A percentile compares a stretch with the other conserved stretches of the same genome.
These are phyloP conservation scores for Scolopax mira DNA, from an alignment of 2,113 vertebrate species.

Conservation along the genomic window DNA sequence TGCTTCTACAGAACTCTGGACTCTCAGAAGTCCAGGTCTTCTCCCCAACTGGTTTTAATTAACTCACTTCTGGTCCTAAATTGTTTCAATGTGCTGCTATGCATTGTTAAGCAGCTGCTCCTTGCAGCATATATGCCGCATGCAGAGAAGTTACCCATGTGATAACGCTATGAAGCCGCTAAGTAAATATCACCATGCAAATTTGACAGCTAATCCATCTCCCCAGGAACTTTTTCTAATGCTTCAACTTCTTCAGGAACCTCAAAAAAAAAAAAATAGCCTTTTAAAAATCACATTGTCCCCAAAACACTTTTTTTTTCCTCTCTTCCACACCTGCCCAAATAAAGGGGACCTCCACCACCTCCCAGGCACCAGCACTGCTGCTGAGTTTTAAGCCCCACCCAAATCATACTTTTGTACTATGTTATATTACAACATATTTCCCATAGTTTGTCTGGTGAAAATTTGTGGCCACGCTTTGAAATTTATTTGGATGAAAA, in stretches of 20 bases:
- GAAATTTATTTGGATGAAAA: background rate
- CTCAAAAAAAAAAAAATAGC: background rate
- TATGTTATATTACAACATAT: background rate
- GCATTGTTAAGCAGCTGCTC: background rate
- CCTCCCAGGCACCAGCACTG: background rate
- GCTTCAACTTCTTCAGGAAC: background rate
- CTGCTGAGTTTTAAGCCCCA: background rate
- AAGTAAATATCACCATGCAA: background rate
- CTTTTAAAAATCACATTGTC: background rate
- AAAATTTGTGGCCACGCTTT: background rate
- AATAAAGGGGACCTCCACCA: background rate
- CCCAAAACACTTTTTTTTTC: background rate
- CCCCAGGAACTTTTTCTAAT: background rate
- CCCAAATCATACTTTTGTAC: background rate
- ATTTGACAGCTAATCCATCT: background rate
- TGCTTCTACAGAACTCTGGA: background rate
- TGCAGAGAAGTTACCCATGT: background rate
- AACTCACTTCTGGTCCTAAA: constrained; percentile 11
- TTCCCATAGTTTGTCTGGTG: background rate
- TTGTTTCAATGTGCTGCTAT: background rate
- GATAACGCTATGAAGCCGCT: background rate
- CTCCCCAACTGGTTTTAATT: background rate
- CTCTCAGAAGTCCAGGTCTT: background rate
- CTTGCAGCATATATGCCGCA: background rate
- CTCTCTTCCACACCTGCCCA: background rate